A percentile compares a stretch with the other conserved stretches of the same genome.
phyloP scores from a whole-genome alignment of 2,888 invertebrate species.

The Listrodromus nycthemerus region DNA sequence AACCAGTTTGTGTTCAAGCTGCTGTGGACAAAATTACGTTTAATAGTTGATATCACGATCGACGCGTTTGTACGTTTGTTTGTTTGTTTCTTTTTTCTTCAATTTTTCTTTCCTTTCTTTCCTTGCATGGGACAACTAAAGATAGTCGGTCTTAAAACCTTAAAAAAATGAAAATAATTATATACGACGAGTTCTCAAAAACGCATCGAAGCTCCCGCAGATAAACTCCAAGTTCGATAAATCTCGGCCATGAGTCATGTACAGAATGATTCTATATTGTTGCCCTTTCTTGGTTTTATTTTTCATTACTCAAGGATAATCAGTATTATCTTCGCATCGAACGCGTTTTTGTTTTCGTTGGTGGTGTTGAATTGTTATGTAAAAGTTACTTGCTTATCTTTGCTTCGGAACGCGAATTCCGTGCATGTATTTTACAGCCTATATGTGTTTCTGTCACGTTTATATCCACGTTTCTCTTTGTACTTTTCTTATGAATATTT shows the following conservation, averaged over 20 bases:
- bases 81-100: slow-evolving; percentile 33
- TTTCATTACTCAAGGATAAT: slow-evolving; percentile 61
- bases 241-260: slow-evolving; percentile 3
- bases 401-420: neutral
- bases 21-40: slow-evolving; percentile 75
- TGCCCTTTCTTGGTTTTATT: neutral
- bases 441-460: slow-evolving; percentile 35
- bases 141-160: neutral
- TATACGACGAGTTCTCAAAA: slow-evolving; percentile 24
- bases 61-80: slow-evolving; percentile 10
- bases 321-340: slow-evolving; percentile 73
- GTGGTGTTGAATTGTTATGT: slow-evolving; percentile 32
- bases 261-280: slow-evolving; percentile 31
- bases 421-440: slow-evolving; percentile 34
- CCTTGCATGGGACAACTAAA: slow-evolving; percentile 20
- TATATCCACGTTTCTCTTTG: slow-evolving; percentile 42
- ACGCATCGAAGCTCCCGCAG: slow-evolving; percentile 1
- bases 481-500: slow-evolving; percentile 12
- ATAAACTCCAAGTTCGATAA: slow-evolving; percentile 3
- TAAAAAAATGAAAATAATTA: slow-evolving; percentile 19
- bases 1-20: slow-evolving; percentile 83
- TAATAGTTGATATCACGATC: slow-evolving; percentile 59
- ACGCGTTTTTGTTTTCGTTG: slow-evolving; percentile 28
- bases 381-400: slow-evolving; percentile 10
- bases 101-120: neutral